A percentile compares a stretch with the other conserved stretches of the same genome.
Evolutionary conservation across 2,797 vertebrate species (phyloP).

Genomic region (Gadopsis marmoratus): DNA sequence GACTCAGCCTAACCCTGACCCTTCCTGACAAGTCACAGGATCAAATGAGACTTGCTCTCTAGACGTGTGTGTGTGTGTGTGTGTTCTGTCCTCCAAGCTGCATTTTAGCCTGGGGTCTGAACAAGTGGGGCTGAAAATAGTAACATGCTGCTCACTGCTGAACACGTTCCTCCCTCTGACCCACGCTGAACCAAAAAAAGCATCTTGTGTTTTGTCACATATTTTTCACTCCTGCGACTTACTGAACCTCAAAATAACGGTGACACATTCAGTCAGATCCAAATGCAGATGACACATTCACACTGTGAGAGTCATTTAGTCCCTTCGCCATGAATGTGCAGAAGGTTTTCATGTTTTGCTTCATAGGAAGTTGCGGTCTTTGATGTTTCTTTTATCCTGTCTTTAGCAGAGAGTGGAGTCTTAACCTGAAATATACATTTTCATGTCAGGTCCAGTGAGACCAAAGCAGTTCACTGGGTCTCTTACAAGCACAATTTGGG

Average conservation of each 20-base stretch:
- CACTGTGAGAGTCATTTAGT: background rate
- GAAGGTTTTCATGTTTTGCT: constrained; percentile 10
- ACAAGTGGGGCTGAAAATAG: constrained; percentile 74
- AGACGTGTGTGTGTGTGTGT: constrained; percentile 10
- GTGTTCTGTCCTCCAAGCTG: constrained; percentile 37
- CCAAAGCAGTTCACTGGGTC: constrained; percentile 12
- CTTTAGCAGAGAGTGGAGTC: background rate
- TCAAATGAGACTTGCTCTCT: constrained; percentile 58
- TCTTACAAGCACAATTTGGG: background rate
- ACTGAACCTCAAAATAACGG: constrained; percentile 4
- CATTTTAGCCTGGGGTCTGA: constrained; percentile 51
- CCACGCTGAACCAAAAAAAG: constrained; percentile 31
- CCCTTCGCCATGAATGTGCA: background rate
- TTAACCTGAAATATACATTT: constrained; percentile 20
- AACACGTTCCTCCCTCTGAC: constrained; percentile 43
- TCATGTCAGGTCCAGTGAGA: constrained; percentile 4
- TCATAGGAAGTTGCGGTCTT: background rate
- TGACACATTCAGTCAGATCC: constrained; percentile 22
- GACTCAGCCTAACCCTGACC: constrained; percentile 52
- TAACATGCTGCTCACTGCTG: constrained; percentile 45
- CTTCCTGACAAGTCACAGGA: constrained; percentile 49
- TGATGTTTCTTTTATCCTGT: constrained; percentile 11
- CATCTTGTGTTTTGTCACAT: constrained; percentile 21
- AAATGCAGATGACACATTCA: constrained; percentile 29
- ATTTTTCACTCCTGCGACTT: constrained; percentile 21